Evolutionary conservation across 1,140 invertebrate genomes (phyloP).

Genomic region (Rhynchophorus ferrugineus): DNA sequence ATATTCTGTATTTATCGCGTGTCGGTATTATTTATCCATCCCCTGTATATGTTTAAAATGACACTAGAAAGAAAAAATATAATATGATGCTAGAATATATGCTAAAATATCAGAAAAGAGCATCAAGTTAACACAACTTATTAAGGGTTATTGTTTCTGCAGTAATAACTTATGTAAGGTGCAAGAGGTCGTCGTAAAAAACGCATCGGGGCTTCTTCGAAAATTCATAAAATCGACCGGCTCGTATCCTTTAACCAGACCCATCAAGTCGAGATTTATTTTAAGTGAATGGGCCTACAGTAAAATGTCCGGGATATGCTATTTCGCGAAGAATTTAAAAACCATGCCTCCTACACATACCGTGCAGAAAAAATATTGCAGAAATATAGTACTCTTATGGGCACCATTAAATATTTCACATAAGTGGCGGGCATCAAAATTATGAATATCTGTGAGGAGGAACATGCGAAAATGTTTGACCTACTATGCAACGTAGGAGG

Average conservation of each 20-base stretch:
- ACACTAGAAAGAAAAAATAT: no score
- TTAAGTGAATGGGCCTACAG: background rate
- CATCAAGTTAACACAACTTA: no score
- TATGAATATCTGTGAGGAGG: slow-evolving; percentile 8
- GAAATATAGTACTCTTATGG: slow-evolving; percentile 14
- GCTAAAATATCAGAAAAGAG: no score
- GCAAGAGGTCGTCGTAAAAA: no score
- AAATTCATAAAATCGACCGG: background rate
- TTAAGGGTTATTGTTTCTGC: no score
- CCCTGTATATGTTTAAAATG: no score
- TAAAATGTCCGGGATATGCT: background rate
- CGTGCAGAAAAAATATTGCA: slow-evolving; percentile 7
- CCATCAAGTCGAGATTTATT: background rate
- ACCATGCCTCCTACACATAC: slow-evolving; percentile 6
- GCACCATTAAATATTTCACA: slow-evolving; percentile 15
- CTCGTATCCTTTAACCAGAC: background rate
- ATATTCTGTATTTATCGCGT: no score
- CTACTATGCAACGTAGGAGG: background rate
- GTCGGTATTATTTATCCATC: no score
- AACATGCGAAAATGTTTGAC: background rate
- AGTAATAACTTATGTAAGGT: no score
- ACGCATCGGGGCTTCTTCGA: no score
- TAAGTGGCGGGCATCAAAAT: slow-evolving; percentile 8
- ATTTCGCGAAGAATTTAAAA: slow-evolving; percentile 1
- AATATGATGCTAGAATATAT: no score